These are phyloP conservation scores for Poeciliopsis presidionis DNA, from an alignment of 2,797 vertebrate species.

Conservation along the genomic window DNA sequence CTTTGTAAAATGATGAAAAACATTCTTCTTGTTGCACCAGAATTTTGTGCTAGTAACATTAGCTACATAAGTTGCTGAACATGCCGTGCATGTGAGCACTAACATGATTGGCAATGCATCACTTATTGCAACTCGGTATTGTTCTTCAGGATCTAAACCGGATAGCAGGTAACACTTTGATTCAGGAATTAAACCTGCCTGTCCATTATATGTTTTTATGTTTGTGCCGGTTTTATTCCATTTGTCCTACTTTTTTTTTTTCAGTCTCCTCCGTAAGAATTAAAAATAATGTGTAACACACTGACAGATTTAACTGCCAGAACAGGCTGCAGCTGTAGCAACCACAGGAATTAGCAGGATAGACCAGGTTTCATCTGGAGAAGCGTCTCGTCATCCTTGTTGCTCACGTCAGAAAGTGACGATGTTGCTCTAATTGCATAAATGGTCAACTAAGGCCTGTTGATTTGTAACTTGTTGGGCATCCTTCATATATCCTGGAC, in stretches of 20 bases:
- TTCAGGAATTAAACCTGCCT: neutral
- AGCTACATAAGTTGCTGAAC: neutral
- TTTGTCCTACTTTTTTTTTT: neutral
- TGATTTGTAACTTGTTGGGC: constrained; percentile 51
- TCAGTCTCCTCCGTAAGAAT: neutral
- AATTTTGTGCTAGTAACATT: neutral
- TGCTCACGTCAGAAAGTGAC: constrained; percentile 25
- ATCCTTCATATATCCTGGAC: constrained; percentile 33
- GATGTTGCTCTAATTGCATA: neutral
- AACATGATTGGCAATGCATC: neutral
- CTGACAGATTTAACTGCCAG: neutral
- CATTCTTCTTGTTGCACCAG: neutral
- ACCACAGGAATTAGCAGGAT: constrained; percentile 28
- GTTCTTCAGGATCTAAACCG: neutral
- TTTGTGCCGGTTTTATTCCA: neutral
- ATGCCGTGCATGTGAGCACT: neutral
- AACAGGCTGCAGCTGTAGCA: neutral
- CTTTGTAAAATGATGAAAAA: neutral
- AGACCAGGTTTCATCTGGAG: constrained; percentile 30
- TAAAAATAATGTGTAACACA: constrained; percentile 42
- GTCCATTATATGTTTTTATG: neutral
- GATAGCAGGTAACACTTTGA: neutral
- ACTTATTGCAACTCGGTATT: neutral
- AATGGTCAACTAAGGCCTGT: constrained; percentile 52
- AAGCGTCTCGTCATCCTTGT: constrained; percentile 4